Evolutionary conservation across 2,888 invertebrate genomes (phyloP), one percentile per base, ranked within the genome.

Genomic region (Cephus spinipes): DNA sequence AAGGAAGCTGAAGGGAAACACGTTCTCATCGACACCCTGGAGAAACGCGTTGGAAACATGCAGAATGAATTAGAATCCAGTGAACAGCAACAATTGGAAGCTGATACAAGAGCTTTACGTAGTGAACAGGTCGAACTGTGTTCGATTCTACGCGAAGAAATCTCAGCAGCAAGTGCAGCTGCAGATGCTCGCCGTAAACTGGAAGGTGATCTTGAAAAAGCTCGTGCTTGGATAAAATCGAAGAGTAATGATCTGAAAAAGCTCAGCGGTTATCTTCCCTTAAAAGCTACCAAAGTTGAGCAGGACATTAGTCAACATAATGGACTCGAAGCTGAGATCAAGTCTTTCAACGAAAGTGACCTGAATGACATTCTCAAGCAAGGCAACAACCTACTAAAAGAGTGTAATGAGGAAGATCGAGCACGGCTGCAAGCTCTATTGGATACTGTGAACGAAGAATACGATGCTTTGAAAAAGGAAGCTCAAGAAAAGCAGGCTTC

Each of bases 1-100:
- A 97, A 97, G 91, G 98, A 98, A 91, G 95, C 96, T 1, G 97
- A 97, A 86, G 95, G 96, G 12, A 97, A 97, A 90, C 95, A 96
- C 87, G 94, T 96, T 0, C 94, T 96, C 9, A 95, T 96, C 79
- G 97, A 97, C 85, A 96, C 96, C 0, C 92, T 98, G 35, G 96
- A 97, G 85, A 97, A 96, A 91, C 95, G 97, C 79, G 95, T 97
- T 23, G 94, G 94, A 80, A 96, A 96, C 83, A 96, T 98, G 92
- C 95, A 96, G 87, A 94, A 96, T 79, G 98, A 98, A 90, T 91
- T 98, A 68, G 98, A 98, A 90, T 95, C 96, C 11, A 94, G 95
- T 0, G 98, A 98, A 91, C 95, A 97, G 84, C 95, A 95, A 83
- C 95, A 96, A 88, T 91, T 98, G 75, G 96, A 97, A 88, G 93